These are phyloP conservation scores for Rhea americana DNA, from an alignment of 2,113 vertebrate genomes.

Conservation along the genomic window DNA sequence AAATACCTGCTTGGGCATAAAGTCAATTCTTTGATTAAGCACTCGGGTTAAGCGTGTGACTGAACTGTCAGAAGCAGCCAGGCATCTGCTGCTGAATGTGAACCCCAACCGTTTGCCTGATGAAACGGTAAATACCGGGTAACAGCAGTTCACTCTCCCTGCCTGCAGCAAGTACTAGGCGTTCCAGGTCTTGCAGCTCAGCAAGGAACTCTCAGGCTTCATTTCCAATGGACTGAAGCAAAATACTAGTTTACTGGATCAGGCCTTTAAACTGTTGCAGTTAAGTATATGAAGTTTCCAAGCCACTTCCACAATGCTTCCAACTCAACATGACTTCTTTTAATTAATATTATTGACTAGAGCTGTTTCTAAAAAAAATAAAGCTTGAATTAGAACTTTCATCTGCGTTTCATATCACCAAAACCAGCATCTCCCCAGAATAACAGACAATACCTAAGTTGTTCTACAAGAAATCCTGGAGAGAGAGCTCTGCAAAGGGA, in stretches of 20 bases:
- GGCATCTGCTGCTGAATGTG: neutral
- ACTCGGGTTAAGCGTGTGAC: accelerated
- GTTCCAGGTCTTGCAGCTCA: neutral
- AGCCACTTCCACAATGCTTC: slow-evolving; percentile 57
- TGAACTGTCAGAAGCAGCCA: neutral
- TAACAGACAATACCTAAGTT: slow-evolving; percentile 93
- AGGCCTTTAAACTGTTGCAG: neutral
- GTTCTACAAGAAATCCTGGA: slow-evolving; percentile 99
- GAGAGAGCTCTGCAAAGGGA: slow-evolving; percentile 98
- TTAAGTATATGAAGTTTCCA: neutral
- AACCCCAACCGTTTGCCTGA: neutral
- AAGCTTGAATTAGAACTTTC: neutral
- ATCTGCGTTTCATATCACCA: neutral
- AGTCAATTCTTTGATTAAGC: neutral
- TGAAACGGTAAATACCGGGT: neutral
- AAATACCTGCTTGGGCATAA: accelerated
- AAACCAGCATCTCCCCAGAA: slow-evolving; percentile 71
- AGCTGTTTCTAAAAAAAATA: neutral
- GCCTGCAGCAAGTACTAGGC: neutral
- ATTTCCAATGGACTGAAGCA: neutral
- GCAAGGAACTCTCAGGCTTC: neutral
- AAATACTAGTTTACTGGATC: neutral
- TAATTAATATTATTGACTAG: neutral
- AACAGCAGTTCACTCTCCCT: neutral
- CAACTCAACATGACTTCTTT: neutral